These are phyloP conservation scores for Sinelater perroti DNA, from an alignment of 2,888 invertebrate genomes.

Conservation along the genomic window DNA sequence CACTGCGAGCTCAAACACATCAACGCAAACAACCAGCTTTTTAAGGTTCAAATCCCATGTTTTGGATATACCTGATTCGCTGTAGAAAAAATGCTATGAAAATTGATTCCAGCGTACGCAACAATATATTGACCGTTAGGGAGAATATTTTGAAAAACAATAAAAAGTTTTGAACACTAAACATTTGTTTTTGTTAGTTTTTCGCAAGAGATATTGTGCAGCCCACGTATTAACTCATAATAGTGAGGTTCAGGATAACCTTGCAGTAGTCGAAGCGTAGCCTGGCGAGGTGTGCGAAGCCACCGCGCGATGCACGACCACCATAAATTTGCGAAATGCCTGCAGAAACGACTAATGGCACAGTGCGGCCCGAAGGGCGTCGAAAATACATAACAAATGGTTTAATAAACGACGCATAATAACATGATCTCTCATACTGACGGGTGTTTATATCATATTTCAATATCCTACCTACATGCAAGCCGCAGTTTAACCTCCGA, in stretches of 20 bases:
- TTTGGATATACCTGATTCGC: no score
- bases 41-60: no score
- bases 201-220: no score
- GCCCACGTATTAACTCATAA: no score
- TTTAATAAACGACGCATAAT: conserved; percentile 49
- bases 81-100: no score
- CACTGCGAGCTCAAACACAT: no score
- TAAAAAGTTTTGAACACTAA: no score
- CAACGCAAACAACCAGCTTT: no score
- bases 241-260: conserved; percentile 11
- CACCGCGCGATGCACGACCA: conserved; percentile 37
- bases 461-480: conserved; percentile 38
- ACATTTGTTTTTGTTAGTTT: no score
- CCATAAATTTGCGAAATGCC: conserved; percentile 47
- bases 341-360: conserved; percentile 46
- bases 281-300: conserved; percentile 34
- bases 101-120: no score
- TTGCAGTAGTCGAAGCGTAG: conserved; percentile 27
- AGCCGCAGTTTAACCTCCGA: conserved; percentile 29
- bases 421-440: conserved; percentile 42
- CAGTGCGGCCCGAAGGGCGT: conserved; percentile 44
- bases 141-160: no score
- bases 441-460: conserved; percentile 37
- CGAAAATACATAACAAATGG: conserved; percentile 49
- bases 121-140: no score